These are phyloP conservation scores for Pseudotriccus pelzelni DNA, from an alignment of 2,797 vertebrate genomes.

Conservation along the genomic window DNA sequence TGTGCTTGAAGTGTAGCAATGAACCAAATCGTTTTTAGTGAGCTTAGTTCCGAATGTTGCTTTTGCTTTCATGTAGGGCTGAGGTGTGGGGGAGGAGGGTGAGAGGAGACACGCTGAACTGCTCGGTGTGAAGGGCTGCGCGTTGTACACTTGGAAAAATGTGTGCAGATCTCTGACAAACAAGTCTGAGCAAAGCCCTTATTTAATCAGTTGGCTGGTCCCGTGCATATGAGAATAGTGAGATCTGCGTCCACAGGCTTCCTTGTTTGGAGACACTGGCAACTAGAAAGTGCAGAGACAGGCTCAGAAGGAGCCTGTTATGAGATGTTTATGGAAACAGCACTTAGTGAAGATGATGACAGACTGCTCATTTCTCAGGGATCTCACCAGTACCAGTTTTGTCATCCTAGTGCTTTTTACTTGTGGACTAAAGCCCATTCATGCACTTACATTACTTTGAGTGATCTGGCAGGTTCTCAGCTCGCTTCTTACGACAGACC, in stretches of 20 bases:
- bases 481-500: rapidly evolving
- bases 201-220: not conserved
- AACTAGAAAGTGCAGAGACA: not conserved
- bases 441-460: not conserved
- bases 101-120: not conserved
- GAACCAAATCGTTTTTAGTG: not conserved
- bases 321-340: not conserved
- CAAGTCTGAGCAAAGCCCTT: not conserved
- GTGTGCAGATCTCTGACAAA: not conserved
- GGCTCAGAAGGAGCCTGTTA: not conserved
- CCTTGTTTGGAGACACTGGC: rapidly evolving
- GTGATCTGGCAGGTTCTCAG: not conserved
- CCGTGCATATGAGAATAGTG: rapidly evolving
- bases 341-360: not conserved
- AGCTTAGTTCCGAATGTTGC: not conserved
- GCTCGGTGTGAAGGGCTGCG: not conserved
- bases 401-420: not conserved
- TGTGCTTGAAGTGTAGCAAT: not conserved
- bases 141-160: not conserved
- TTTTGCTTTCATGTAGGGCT: not conserved
- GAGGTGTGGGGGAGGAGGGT: not conserved
- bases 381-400: not conserved
- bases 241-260: not conserved
- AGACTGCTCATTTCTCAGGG: not conserved
- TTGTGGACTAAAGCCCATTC: not conserved